Evolutionary conservation across 53 echinoderm and acorn worm genomes (phyloP).

Genomic region (Stichopus horrens): DNA sequence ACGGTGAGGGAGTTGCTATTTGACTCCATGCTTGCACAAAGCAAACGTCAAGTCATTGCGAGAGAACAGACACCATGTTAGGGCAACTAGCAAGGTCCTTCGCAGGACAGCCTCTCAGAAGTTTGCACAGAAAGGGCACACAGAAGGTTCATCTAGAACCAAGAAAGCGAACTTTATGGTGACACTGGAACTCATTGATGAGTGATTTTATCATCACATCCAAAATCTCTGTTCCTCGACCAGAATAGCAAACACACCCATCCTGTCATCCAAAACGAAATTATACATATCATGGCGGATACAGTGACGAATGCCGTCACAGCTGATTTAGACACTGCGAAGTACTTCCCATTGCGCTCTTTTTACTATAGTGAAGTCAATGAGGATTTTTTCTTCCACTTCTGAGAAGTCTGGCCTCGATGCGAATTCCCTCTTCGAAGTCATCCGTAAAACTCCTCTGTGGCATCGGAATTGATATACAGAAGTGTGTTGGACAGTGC

Average conservation of each 20-base stretch:
- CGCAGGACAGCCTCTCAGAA: slow-evolving; percentile 36
- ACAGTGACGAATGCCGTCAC: slow-evolving; percentile 37
- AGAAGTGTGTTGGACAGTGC: slow-evolving; percentile 50
- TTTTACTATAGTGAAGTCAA: slow-evolving; percentile 49
- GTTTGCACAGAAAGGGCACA: slow-evolving; percentile 46
- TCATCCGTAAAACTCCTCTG: slow-evolving; percentile 31
- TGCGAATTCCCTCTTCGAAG: slow-evolving; percentile 22
- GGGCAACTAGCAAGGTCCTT: slow-evolving; percentile 27
- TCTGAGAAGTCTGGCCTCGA: slow-evolving; percentile 38
- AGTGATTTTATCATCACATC: slow-evolving; percentile 1
- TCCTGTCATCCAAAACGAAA: slow-evolving; percentile 33
- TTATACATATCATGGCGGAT: slow-evolving; percentile 30
- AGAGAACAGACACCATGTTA: slow-evolving; percentile 38
- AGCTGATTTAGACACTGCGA: slow-evolving; percentile 38
- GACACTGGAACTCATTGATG: slow-evolving; percentile 7
- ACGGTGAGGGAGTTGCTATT: no score
- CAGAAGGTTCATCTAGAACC: slow-evolving; percentile 16
- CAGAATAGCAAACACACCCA: slow-evolving; percentile 32
- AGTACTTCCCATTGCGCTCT: slow-evolving; percentile 32
- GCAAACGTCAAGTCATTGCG: neutral
- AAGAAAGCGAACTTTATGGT: slow-evolving; percentile 31
- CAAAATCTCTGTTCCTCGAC: neutral
- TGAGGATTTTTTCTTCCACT: slow-evolving; percentile 54
- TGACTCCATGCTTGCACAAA: no score
- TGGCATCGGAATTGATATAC: slow-evolving; percentile 27